Percentiles rank a stretch among this genome's conserved stretches.
Evolutionary conservation across 2,797 vertebrate species (phyloP).

Genomic region (Urocyon cinereoargenteus): DNA sequence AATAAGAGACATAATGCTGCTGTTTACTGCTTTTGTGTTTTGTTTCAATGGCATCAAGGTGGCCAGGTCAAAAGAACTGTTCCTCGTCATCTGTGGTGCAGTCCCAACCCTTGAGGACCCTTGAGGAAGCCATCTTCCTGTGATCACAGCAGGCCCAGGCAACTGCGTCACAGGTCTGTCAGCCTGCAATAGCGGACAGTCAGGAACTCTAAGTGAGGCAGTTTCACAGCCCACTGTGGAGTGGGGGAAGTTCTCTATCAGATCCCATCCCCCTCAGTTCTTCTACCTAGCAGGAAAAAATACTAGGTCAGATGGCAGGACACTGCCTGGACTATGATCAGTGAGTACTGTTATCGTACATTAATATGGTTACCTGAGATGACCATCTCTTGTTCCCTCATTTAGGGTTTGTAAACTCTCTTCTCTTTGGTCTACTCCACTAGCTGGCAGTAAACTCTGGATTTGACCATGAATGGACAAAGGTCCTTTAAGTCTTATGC

Average conservation of each 20-base stretch:
- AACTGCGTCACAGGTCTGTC: background rate
- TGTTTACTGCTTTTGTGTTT: background rate
- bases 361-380: background rate
- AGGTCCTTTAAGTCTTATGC: background rate
- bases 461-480: background rate
- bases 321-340: background rate
- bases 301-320: background rate
- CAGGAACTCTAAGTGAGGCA: background rate
- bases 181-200: background rate
- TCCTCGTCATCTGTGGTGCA: background rate
- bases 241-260: background rate
- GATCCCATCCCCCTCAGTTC: background rate
- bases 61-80: background rate
- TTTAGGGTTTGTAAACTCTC: background rate
- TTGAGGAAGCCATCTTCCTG: too few relatives aligned
- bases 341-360: background rate
- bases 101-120: too few relatives aligned
- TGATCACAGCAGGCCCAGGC: background rate
- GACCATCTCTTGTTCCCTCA: background rate
- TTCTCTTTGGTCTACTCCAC: background rate
- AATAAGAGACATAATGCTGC: background rate
- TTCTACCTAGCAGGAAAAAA: background rate
- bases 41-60: background rate
- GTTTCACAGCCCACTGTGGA: background rate
- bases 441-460: background rate